A percentile compares a stretch with the other conserved stretches of the same genome.
Evolutionary conservation across 64 coral and sea anemone genomes (phyloP).

Genomic region (Anthopleura sola): DNA sequence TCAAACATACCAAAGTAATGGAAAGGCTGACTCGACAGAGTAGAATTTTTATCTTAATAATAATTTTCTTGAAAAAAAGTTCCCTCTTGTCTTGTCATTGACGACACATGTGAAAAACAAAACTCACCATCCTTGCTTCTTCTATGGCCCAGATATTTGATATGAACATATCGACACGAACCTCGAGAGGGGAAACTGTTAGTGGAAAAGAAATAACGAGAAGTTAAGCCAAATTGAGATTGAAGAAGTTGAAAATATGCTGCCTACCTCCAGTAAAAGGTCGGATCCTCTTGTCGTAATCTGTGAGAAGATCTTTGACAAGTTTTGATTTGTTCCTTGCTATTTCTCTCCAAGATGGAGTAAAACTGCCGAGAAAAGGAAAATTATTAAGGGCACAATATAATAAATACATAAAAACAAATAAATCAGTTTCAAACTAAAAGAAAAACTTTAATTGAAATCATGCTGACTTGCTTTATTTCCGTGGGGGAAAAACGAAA

Average conservation of each 20-base stretch:
- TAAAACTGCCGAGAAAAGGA: neutral
- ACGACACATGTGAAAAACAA: neutral
- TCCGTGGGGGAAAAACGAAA: too few species aligned
- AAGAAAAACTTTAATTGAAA: too few species aligned
- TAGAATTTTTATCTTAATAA: too few species aligned
- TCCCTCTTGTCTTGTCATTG: too few species aligned
- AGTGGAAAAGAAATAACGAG: neutral
- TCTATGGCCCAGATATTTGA: constrained; percentile 96
- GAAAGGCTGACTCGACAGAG: too few species aligned
- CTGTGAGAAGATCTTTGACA: constrained; percentile 45
- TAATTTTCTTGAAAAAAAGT: too few species aligned
- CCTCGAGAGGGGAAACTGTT: constrained; percentile 66
- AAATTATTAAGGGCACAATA: too few species aligned
- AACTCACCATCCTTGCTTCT: constrained; percentile 79
- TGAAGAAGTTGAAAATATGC: neutral
- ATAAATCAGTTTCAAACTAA: too few species aligned
- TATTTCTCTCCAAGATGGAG: constrained; percentile 58
- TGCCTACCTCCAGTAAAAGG: constrained; percentile 78
- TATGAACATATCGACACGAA: constrained; percentile 67
- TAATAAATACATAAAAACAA: too few species aligned
- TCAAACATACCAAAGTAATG: too few species aligned
- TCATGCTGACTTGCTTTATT: too few species aligned
- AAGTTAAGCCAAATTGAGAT: neutral
- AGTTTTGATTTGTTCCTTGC: constrained; percentile 68
- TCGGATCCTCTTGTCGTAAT: constrained; percentile 85